Evolutionary conservation across 1,140 invertebrate species (phyloP), one percentile per base, ranked within the genome.

Genomic region (Lepidurus couesii): DNA sequence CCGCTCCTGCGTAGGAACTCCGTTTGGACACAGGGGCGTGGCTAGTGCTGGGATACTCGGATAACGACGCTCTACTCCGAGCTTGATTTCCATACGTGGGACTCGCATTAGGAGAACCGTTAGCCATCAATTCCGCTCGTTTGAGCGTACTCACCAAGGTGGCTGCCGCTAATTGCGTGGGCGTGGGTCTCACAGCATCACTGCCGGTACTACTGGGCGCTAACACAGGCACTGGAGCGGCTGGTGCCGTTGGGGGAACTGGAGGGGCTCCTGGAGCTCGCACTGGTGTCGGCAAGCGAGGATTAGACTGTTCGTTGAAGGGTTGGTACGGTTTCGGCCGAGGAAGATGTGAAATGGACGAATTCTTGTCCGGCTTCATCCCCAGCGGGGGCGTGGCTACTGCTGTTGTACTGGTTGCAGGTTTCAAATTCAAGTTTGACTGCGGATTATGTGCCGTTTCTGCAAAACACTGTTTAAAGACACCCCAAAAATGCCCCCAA

Each of bases 381-480:
- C 13, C 65, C 77, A 24, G 26, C 5, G 44, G 8, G 42, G 75
- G 47, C 11, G 43, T 42, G 42, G 47, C 65, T n/a, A 45, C 45
- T 24, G 65, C 42, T 53, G 47, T 34, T 43, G 42, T 47, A 42
- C 45, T n/a, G n/a, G 65, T 77, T 5, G 79, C 75, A 7, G 87
- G 87, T 79, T 90, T 87, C 83, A 90, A 91, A 86, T 94, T 95
- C 79, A 65, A 65, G 53, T 65, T 65, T 7, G 92, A 91, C 84
- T 93, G 90, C 42, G 93, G 93, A 83, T 93, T 93, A 84, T 95
- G 92, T 5, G 93, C 93, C 74, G 92, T 92, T 84, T 94, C 92
- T 77, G 92, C 90, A 84, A 94, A 95, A 86, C 93, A 94, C 93
- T 95, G 85, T 86, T 34, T 34, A 4, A 73, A 78, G 75, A 78